Percentiles rank a stretch among this genome's conserved stretches.
phyloP scores from a whole-genome alignment of 64 coral and sea anemone genomes.

The Trachythela sp. region DNA sequence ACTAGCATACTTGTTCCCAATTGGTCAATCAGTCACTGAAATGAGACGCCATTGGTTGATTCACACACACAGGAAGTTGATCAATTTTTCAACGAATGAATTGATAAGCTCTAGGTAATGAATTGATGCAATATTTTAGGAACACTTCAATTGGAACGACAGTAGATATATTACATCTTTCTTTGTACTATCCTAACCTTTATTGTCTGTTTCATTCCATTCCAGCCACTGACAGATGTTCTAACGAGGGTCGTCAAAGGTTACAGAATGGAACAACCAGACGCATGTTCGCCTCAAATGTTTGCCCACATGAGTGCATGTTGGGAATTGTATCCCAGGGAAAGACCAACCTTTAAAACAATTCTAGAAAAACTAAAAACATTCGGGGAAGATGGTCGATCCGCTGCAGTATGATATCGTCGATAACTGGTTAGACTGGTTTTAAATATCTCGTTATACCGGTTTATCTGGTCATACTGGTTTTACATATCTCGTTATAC shows the following conservation, averaged over 20 bases:
- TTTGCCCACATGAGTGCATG: slow-evolving; percentile 69
- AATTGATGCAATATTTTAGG: too few species aligned
- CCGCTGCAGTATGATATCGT: not conserved
- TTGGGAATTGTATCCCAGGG: slow-evolving; percentile 61
- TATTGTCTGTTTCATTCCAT: not conserved
- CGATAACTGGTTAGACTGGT: not conserved
- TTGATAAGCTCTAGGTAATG: too few species aligned
- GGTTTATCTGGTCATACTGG: not conserved
- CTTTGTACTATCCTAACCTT: not conserved
- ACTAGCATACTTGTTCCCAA: too few species aligned
- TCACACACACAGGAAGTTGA: too few species aligned
- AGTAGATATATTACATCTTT: not conserved
- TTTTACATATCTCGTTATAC: not conserved
- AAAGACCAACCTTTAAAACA: slow-evolving; percentile 71
- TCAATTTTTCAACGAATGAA: too few species aligned
- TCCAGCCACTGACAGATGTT: slow-evolving; percentile 70
- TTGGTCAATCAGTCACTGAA: too few species aligned
- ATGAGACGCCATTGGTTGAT: too few species aligned
- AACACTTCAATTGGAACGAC: too few species aligned
- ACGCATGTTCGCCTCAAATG: slow-evolving; percentile 62
- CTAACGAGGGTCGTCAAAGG: slow-evolving; percentile 58
- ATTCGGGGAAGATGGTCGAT: not conserved
- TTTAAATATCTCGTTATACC: not conserved
- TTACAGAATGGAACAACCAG: slow-evolving; percentile 88
- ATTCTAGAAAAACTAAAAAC: slow-evolving; percentile 47